Conservation (phyloP, 2,888 invertebrate species). For the Xylophagus ater region DNA sequence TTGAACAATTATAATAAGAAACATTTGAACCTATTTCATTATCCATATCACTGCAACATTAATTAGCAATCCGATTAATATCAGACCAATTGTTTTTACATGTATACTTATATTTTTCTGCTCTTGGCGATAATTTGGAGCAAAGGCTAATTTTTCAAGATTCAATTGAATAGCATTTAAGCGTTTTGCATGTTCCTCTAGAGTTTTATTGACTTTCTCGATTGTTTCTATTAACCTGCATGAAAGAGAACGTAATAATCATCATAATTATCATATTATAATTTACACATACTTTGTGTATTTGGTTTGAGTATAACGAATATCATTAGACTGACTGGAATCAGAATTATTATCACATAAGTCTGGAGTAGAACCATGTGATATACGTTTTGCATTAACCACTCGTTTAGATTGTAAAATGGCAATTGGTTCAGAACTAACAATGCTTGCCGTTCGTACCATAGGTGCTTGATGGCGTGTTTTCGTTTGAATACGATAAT, state of each 20-base stretch:
- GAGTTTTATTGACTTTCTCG: constrained; percentile 40
- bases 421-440: constrained; percentile 50
- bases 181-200: constrained; percentile 44
- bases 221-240: constrained; percentile 43
- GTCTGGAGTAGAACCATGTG: constrained; percentile 39
- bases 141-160: constrained; percentile 32
- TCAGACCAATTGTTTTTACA: constrained; percentile 4
- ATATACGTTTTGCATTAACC: constrained; percentile 41
- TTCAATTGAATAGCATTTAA: constrained; percentile 33
- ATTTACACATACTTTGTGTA: constrained; percentile 9
- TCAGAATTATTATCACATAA: constrained; percentile 43
- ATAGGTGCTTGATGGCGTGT: constrained; percentile 64
- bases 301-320: neutral
- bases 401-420: constrained; percentile 42
- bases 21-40: no score
- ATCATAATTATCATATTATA: neutral
- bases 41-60: no score
- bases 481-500: constrained; percentile 67
- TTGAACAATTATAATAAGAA: no score
- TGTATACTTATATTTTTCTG: neutral
- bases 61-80: constrained; percentile 7
- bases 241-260: constrained; percentile 24
- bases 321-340: constrained; percentile 41
- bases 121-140: constrained; percentile 20
- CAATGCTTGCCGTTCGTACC: constrained; percentile 58